Percentiles rank a stretch among this genome's conserved stretches.
phyloP scores from a whole-genome alignment of 2,888 invertebrate species.

The Neoaliturus tenellus region DNA sequence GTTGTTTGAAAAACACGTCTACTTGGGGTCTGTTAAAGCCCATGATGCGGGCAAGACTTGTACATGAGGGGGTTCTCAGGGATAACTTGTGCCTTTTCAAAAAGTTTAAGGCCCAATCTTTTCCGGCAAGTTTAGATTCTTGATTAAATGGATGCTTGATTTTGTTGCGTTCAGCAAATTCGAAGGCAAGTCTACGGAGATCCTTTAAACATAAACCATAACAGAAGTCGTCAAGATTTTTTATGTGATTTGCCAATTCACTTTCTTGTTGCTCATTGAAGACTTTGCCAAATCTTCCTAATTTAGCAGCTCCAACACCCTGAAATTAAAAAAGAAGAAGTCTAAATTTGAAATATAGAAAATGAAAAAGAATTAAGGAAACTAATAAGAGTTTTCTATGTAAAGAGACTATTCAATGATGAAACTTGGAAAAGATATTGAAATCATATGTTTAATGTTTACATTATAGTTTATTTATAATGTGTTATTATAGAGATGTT shows the following conservation, averaged over 20 bases:
- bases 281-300: neutral
- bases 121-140: slow-evolving; percentile 15
- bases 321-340: neutral
- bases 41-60: slow-evolving; percentile 24
- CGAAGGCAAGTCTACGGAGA: slow-evolving; percentile 39
- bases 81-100: slow-evolving; percentile 26
- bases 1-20: slow-evolving; percentile 13
- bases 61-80: slow-evolving; percentile 32
- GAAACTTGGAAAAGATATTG: no score
- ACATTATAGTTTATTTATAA: no score
- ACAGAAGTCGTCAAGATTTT: slow-evolving; percentile 24
- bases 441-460: no score
- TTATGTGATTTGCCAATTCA: slow-evolving; percentile 7
- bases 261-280: slow-evolving; percentile 5
- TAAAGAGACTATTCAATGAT: no score
- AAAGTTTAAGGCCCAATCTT: slow-evolving; percentile 29
- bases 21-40: slow-evolving; percentile 50
- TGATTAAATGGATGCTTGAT: slow-evolving; percentile 33
- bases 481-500: no score
- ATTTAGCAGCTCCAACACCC: slow-evolving; percentile 23
- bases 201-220: slow-evolving; percentile 34
- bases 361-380: no score
- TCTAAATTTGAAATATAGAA: neutral
- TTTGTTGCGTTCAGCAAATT: slow-evolving; percentile 47
- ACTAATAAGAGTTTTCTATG: no score